phyloP scores from a whole-genome alignment of 2,113 vertebrate species.

The Labeo catla region DNA sequence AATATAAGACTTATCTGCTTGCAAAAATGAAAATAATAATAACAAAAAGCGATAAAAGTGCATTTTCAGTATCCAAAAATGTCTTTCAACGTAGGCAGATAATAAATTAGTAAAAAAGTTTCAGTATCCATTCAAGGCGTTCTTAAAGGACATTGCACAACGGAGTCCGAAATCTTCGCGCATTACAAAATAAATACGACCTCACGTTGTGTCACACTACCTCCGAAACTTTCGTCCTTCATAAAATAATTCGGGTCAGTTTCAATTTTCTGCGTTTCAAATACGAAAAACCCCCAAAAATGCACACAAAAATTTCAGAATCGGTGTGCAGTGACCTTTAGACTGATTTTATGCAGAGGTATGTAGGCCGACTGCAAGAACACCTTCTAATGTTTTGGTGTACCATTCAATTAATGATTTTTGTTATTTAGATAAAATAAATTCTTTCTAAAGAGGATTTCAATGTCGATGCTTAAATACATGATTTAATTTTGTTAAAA shows the following conservation, averaged over 20 bases:
- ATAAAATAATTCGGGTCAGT: too few relatives aligned
- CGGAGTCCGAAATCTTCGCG: too few relatives aligned
- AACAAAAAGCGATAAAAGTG: neutral
- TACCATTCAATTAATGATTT: neutral
- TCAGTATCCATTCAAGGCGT: neutral
- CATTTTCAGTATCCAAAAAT: constrained; percentile 8
- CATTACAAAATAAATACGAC: too few relatives aligned
- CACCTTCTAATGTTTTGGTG: neutral
- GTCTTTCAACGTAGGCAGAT: neutral
- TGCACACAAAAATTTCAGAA: too few relatives aligned
- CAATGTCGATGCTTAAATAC: neutral
- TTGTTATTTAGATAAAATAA: neutral
- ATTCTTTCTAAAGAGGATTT: neutral
- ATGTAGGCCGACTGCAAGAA: neutral
- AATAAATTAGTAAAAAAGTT: neutral
- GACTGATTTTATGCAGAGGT: too few relatives aligned
- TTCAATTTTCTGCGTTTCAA: too few relatives aligned
- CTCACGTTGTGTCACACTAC: too few relatives aligned
- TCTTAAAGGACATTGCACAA: too few relatives aligned
- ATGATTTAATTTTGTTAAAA: neutral
- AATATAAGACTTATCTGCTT: neutral
- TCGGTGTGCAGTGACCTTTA: too few relatives aligned
- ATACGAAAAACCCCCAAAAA: too few relatives aligned
- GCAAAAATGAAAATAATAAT: neutral
- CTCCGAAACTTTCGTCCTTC: too few relatives aligned